Conservation (phyloP, 2,113 vertebrate species). For the Parus major region DNA sequence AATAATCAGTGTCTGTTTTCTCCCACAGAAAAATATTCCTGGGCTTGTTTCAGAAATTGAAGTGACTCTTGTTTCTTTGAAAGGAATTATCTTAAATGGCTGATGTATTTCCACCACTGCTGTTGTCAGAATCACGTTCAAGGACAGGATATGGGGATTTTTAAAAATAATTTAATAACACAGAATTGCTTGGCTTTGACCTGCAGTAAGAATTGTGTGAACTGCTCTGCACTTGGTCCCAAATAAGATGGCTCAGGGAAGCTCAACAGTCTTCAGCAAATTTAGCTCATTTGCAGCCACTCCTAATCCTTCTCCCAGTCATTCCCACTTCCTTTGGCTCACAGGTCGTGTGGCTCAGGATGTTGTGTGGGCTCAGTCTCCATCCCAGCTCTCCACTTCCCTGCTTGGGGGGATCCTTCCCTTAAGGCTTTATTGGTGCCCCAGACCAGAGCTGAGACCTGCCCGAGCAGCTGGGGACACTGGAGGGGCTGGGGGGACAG, state of each 20-base stretch:
- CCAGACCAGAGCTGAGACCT: not conserved
- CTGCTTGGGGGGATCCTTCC: not conserved
- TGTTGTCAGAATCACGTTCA: not conserved
- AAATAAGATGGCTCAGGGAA: not conserved
- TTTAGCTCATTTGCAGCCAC: not conserved
- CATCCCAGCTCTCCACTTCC: not conserved
- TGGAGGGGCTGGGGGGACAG: not conserved
- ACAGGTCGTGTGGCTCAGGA: not conserved
- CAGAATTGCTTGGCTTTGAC: not conserved
- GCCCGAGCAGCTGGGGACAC: not conserved
- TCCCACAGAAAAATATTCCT: not conserved
- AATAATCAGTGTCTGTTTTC: not conserved
- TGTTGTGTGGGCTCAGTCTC: not conserved
- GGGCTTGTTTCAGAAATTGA: not conserved
- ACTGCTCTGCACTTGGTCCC: not conserved
- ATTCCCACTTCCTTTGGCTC: not conserved
- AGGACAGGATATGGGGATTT: not conserved
- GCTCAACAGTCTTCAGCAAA: not conserved
- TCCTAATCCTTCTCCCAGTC: not conserved
- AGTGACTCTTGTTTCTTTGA: not conserved
- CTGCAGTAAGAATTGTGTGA: not conserved
- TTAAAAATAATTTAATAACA: not conserved
- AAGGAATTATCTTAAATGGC: not conserved
- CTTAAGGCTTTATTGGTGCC: not conserved
- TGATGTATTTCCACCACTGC: not conserved